phyloP scores from a whole-genome alignment of 2,797 vertebrate species.

The Epinephelus coioides region DNA sequence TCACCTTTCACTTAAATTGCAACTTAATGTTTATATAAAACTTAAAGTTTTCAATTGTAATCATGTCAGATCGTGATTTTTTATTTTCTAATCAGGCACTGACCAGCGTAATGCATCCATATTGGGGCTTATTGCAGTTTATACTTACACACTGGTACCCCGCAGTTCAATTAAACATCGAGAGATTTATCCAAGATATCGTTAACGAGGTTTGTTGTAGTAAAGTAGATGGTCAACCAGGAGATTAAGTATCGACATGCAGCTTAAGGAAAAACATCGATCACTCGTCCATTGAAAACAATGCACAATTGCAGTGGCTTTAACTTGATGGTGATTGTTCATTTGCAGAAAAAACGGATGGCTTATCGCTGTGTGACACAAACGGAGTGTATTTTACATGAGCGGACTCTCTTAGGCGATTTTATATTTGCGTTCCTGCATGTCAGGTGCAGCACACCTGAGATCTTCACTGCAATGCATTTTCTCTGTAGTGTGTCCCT shows the following conservation, averaged over 20 bases:
- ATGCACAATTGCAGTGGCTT: conserved; percentile 1
- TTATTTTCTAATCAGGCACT: neutral
- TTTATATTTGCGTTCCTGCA: neutral
- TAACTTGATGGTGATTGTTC: conserved; percentile 17
- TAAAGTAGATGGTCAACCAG: conserved; percentile 2
- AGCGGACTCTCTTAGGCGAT: neutral
- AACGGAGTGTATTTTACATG: neutral
- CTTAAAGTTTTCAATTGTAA: no score
- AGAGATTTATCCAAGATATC: conserved; percentile 8
- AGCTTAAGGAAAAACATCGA: conserved; percentile 1
- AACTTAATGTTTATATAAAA: no score
- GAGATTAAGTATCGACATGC: conserved; percentile 18
- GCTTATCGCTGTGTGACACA: neutral
- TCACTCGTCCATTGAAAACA: conserved; percentile 13
- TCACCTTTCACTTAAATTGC: no score
- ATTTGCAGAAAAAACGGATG: conserved; percentile 17
- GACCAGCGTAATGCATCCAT: neutral
- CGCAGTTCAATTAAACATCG: conserved; percentile 15
- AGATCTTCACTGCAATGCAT: conserved; percentile 42
- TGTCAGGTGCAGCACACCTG: conserved; percentile 72
- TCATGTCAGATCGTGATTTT: neutral
- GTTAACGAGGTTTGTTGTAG: neutral
- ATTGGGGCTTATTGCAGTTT: neutral
- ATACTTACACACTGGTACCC: neutral
- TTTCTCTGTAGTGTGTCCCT: conserved; percentile 1